Percentiles rank a stretch among this genome's conserved stretches.
Evolutionary conservation across 2,888 invertebrate genomes (phyloP).

Genomic region (Sphinx pinastri): DNA sequence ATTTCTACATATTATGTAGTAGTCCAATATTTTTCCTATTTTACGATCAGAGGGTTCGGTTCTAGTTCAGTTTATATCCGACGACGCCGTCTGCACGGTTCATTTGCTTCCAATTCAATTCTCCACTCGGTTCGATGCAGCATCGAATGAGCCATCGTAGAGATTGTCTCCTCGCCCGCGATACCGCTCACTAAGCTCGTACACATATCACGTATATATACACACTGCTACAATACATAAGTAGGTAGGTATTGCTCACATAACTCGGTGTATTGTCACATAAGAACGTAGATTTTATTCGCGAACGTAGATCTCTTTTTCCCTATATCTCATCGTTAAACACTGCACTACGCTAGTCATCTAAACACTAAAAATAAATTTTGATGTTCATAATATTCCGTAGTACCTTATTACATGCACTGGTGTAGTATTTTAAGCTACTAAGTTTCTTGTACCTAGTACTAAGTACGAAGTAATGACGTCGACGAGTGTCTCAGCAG

Average conservation of each 20-base stretch:
- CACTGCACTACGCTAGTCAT: too few species aligned
- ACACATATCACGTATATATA: neutral
- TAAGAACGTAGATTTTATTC: too few species aligned
- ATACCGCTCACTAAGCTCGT: slow-evolving; percentile 10
- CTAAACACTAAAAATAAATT: too few species aligned
- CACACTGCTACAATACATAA: neutral
- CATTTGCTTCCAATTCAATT: slow-evolving; percentile 82
- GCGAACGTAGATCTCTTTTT: too few species aligned
- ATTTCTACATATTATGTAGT: slow-evolving; percentile 55
- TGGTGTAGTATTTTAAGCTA: too few species aligned
- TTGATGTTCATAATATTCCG: too few species aligned
- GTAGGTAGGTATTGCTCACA: neutral
- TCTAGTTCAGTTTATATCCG: slow-evolving; percentile 76
- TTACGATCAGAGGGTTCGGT: slow-evolving; percentile 46
- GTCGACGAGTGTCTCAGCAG: too few species aligned
- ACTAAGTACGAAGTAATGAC: too few species aligned
- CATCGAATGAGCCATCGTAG: slow-evolving; percentile 77
- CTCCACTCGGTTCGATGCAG: slow-evolving; percentile 76
- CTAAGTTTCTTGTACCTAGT: too few species aligned
- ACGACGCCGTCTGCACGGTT: slow-evolving; percentile 72
- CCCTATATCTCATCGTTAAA: too few species aligned
- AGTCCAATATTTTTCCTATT: slow-evolving; percentile 57
- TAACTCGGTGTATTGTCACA: slow-evolving; percentile 14
- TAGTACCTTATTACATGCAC: too few species aligned
- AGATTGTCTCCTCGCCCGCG: slow-evolving; percentile 62